These are phyloP conservation scores for Actinopyga echinites DNA, from an alignment of 53 echinoderm and acorn worm genomes.

Conservation along the genomic window DNA sequence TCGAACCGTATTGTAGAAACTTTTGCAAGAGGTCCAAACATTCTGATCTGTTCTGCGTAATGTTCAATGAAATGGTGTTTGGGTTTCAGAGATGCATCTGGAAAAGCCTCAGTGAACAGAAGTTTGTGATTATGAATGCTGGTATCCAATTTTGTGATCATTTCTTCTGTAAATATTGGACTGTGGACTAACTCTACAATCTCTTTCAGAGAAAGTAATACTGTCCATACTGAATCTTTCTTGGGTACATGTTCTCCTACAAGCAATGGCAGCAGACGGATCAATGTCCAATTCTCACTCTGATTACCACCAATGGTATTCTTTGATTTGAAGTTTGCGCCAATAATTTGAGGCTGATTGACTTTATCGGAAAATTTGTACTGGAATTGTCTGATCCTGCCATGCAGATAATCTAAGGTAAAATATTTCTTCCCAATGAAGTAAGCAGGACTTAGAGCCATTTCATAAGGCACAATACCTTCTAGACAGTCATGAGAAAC, in stretches of 20 bases:
- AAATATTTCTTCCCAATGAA: conserved; percentile 30
- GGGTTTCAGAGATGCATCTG: conserved; percentile 10
- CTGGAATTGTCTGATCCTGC: conserved; percentile 28
- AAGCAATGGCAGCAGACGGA: conserved; percentile 27
- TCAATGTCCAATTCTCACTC: conserved; percentile 21
- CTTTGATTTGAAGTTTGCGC: neutral
- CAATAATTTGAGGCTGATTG: neutral
- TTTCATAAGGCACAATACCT: conserved; percentile 41
- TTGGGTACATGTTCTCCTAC: conserved; percentile 32
- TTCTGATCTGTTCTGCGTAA: conserved; percentile 17
- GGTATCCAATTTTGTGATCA: conserved; percentile 6
- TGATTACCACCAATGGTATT: conserved; percentile 28
- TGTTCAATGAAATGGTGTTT: conserved; percentile 51
- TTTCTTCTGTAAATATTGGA: conserved; percentile 28
- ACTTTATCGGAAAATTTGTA: conserved; percentile 26
- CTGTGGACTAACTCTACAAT: conserved; percentile 27
- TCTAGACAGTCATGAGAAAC: conserved; percentile 42
- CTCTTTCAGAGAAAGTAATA: conserved; percentile 25
- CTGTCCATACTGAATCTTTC: conserved; percentile 39
- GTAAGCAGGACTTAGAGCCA: conserved; percentile 10
- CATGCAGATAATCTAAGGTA: conserved; percentile 35
- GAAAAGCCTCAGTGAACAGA: neutral
- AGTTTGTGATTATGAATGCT: conserved; percentile 18
- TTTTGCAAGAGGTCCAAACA: conserved; percentile 33
- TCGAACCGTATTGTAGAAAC: conserved; percentile 39